Conservation (phyloP, 2,797 vertebrate species). For the Hypotaenidia okinawae region DNA sequence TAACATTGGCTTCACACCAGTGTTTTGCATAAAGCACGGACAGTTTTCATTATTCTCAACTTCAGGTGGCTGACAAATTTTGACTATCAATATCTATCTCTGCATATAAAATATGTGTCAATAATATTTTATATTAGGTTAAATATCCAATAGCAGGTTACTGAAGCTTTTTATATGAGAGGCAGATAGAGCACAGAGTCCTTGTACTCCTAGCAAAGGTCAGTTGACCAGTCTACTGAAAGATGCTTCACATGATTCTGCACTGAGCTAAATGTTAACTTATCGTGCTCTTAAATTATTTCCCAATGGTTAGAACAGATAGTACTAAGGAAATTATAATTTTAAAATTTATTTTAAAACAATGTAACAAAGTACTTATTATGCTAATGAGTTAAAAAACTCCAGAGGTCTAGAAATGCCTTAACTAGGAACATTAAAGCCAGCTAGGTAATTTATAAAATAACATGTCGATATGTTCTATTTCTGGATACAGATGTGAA, state of each 20-base stretch:
- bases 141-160: neutral
- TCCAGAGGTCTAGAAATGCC: neutral
- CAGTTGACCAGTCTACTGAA: neutral
- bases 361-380: neutral
- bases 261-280: neutral
- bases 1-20: neutral
- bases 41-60: slow-evolving; percentile 14
- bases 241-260: neutral
- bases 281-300: neutral
- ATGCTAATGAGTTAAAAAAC: neutral
- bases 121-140: slow-evolving; percentile 15
- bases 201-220: neutral
- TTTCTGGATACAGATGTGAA: neutral
- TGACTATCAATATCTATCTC: neutral
- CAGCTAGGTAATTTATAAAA: neutral
- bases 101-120: neutral
- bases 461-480: neutral
- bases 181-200: neutral
- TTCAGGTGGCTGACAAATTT: slow-evolving; percentile 63
- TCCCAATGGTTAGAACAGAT: neutral
- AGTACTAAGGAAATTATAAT: neutral
- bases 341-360: neutral
- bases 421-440: neutral
- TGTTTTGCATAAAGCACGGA: neutral
- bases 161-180: neutral